Percentiles rank a stretch among this genome's conserved stretches.
These are phyloP conservation scores for Yoshiicerus persimilis DNA, from an alignment of 1,140 invertebrate species.

Conservation along the genomic window DNA sequence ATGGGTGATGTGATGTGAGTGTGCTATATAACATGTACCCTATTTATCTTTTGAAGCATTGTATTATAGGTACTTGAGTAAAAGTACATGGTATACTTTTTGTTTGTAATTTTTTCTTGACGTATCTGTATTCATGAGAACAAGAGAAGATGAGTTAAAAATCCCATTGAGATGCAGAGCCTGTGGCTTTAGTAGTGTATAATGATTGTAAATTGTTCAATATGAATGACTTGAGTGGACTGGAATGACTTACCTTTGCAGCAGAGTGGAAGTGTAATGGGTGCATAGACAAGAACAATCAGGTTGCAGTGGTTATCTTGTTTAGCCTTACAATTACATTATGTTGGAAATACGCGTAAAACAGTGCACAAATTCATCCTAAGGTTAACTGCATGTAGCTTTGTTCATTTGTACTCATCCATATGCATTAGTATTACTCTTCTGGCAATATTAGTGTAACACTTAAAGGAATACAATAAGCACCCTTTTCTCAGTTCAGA, in stretches of 20 bases:
- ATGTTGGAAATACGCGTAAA: background rate
- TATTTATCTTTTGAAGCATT: background rate
- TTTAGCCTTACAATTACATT: too few species aligned
- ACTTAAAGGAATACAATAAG: background rate
- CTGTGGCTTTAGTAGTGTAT: constrained; percentile 3
- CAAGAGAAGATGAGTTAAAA: background rate
- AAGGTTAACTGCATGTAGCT: too few species aligned
- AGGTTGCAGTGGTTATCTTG: background rate
- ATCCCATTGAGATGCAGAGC: constrained; percentile 3
- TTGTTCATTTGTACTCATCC: too few species aligned
- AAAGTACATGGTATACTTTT: background rate
- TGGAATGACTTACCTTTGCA: background rate
- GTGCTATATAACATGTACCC: background rate
- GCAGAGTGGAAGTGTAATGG: background rate
- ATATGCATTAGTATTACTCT: background rate
- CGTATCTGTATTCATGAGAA: background rate
- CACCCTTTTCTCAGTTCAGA: background rate
- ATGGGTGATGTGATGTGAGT: background rate
- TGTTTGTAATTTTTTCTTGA: background rate
- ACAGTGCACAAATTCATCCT: too few species aligned
- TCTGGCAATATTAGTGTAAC: background rate
- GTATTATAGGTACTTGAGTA: background rate
- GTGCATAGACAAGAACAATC: background rate
- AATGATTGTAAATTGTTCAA: constrained; percentile 21
- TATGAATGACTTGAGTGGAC: background rate